phyloP scores from a whole-genome alignment of 2,113 vertebrate species.

The Alces alces region DNA sequence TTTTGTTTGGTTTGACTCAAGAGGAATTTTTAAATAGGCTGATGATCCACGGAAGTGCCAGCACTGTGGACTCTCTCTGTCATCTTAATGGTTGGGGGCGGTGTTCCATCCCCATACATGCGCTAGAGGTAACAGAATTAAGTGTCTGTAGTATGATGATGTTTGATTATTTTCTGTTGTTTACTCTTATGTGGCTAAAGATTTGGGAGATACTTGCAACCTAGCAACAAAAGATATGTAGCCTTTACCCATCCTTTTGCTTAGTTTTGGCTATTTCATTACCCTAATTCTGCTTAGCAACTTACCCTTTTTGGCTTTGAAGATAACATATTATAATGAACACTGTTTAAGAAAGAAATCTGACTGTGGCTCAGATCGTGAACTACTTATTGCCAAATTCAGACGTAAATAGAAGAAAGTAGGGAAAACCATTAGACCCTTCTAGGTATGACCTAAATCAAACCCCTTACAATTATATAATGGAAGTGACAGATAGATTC shows the following conservation, averaged over 20 bases:
- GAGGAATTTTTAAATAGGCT: slow-evolving; percentile 91
- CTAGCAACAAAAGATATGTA: background rate
- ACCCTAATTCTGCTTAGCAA: background rate
- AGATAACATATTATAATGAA: background rate
- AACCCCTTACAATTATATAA: background rate
- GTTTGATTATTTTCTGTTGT: background rate
- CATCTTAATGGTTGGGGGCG: slow-evolving; percentile 93
- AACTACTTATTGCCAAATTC: background rate
- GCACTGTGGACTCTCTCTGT: slow-evolving; percentile 90
- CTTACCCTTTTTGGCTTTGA: slow-evolving; percentile 20
- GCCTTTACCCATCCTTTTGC: background rate
- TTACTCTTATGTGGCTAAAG: background rate
- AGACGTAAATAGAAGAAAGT: background rate
- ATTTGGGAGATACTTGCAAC: background rate
- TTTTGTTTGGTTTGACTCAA: slow-evolving; percentile 89
- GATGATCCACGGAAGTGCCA: slow-evolving; percentile 92
- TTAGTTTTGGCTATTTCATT: background rate
- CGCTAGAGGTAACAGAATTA: slow-evolving; percentile 86
- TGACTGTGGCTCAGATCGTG: background rate
- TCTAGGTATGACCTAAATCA: background rate
- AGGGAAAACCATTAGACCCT: background rate
- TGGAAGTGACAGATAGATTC: background rate
- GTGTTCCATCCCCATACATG: slow-evolving; percentile 95
- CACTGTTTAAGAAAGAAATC: background rate
- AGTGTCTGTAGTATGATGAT: background rate